Conservation (phyloP, 2,113 vertebrate species). For the Callocephalon fimbriatum region DNA sequence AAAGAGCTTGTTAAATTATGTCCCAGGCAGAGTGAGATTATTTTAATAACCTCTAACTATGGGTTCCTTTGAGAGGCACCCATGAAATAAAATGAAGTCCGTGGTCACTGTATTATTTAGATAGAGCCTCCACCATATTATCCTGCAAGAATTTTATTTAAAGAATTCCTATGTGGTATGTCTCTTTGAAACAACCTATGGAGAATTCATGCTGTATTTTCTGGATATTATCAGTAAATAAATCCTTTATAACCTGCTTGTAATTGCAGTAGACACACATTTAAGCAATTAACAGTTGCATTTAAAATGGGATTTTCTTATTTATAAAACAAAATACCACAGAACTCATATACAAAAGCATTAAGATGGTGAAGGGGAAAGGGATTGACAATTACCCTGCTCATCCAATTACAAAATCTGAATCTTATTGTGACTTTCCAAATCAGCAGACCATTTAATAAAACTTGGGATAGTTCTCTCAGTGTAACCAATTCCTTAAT, state of each 20-base stretch:
- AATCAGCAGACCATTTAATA: constrained; percentile 17
- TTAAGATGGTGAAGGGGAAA: not conserved
- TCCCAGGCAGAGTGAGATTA: not conserved
- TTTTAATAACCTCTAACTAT: not conserved
- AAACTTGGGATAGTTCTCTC: not conserved
- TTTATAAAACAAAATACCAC: not conserved
- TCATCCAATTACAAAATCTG: not conserved
- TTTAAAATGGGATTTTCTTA: not conserved
- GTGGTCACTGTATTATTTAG: not conserved
- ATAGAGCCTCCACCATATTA: not conserved
- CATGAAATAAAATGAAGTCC: not conserved
- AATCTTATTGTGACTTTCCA: not conserved
- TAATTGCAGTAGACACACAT: not conserved
- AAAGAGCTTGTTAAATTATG: not conserved
- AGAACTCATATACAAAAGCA: not conserved
- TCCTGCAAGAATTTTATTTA: not conserved
- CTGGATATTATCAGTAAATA: not conserved
- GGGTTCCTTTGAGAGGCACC: not conserved
- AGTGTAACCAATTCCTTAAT: not conserved
- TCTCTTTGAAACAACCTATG: not conserved
- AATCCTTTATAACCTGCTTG: not conserved
- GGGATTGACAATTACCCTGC: not conserved
- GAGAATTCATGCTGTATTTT: not conserved
- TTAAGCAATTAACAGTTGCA: not conserved
- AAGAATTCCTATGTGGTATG: not conserved